Evolutionary conservation across 2,797 vertebrate genomes (phyloP), one percentile per base, ranked within the genome.

Genomic region (Rhincodon typus): DNA sequence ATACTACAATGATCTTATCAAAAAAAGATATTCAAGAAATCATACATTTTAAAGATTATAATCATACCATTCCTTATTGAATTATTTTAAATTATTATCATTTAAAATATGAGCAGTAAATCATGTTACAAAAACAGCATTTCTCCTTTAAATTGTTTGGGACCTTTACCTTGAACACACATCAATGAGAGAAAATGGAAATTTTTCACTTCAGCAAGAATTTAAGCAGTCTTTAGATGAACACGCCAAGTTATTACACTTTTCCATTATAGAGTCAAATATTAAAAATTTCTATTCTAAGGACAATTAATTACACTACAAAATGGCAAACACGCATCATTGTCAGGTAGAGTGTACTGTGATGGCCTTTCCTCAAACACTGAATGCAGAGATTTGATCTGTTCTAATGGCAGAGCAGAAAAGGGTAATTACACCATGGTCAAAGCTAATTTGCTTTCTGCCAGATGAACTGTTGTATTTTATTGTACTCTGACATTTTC

Each of bases 391-490:
- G 99, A 99, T 99, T 99, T 99, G 99, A 99, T 99, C 98, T 99
- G 99, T 98, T 98, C 98, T 99, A 99, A 99, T 99, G 99, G 99
- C 99, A 98, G 99, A 98, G 98, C 97, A 98, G 99, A 99, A 99
- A 99, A 99, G 99, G 99, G 99, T 99, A 99, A 99, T 99, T 99
- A 99, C 98, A 98, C 99, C 98, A 98, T 99, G 99, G 99, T 99
- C 99, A 99, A 99, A 99, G 99, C 99, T 99, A 99, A 99, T 99
- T 99, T 99, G 99, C 99, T 99, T 99, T 99, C 99, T 99, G 99
- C 99, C 99, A 99, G 99, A 99, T 99, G 99, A 99, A 99, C 99
- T 99, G 99, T 99, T 99, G 99, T 99, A 99, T 99, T 99, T 99
- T 99, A 99, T 99, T 99, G 99, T 99, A 98, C 98, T 98, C 99